Conservation (phyloP, 2,113 vertebrate genomes). For the Zosterops lateralis region DNA sequence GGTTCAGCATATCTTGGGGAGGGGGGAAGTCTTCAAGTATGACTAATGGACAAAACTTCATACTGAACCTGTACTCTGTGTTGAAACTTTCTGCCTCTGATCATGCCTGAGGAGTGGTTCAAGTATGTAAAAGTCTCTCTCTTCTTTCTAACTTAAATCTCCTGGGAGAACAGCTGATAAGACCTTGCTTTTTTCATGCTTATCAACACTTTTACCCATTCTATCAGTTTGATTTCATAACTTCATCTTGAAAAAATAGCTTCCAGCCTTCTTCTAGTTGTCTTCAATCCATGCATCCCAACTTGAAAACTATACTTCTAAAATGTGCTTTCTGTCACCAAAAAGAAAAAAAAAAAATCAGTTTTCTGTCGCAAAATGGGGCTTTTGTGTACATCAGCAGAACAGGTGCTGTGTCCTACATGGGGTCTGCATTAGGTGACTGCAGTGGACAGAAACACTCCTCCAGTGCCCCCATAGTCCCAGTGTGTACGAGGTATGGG, state of each 20-base stretch:
- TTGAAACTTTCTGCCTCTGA: neutral
- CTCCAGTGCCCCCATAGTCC: fast-evolving
- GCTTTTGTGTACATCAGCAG: fast-evolving
- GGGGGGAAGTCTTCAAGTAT: neutral
- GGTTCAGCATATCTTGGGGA: neutral
- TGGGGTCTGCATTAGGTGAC: fast-evolving
- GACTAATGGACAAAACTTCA: neutral
- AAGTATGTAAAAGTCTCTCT: neutral
- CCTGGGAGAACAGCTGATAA: neutral
- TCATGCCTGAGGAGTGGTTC: neutral
- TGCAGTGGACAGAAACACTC: neutral
- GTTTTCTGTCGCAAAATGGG: neutral
- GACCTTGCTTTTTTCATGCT: neutral
- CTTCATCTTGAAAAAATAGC: neutral
- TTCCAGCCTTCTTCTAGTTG: neutral
- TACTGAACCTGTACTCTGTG: neutral
- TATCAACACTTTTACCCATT: neutral
- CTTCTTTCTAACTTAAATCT: neutral
- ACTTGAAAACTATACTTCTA: neutral
- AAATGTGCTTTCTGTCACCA: neutral
- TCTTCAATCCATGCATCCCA: neutral
- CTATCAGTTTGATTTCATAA: neutral
- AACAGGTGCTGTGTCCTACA: fast-evolving
- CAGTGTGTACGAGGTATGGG: fast-evolving
- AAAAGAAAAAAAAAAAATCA: neutral